Evolutionary conservation across 2,888 invertebrate genomes (phyloP).

Genomic region (Isotomurus palustris): DNA sequence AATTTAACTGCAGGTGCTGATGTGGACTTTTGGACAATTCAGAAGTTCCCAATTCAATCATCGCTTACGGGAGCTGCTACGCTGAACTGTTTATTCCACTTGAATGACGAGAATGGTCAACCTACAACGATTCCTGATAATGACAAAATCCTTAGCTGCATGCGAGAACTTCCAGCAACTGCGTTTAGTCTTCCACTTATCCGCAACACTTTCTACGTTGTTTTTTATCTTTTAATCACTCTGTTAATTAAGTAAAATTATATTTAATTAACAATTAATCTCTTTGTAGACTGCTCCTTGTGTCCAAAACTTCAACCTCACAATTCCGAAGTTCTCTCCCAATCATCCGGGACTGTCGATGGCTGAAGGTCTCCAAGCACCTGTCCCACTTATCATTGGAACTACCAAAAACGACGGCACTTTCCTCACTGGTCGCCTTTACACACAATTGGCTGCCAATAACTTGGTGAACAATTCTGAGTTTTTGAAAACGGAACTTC

Average conservation of each 20-base stretch:
- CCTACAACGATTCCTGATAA: too few relatives aligned
- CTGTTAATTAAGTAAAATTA: too few relatives aligned
- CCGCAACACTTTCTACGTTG: too few relatives aligned
- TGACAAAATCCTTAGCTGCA: neutral
- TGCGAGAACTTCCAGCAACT: constrained; percentile 12
- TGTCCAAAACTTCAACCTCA: constrained; percentile 6
- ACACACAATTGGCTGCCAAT: neutral
- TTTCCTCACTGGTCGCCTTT: constrained; percentile 9
- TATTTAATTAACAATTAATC: neutral
- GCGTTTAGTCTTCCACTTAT: too few relatives aligned
- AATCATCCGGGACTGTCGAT: neutral
- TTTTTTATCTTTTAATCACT: too few relatives aligned
- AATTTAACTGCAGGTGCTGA: constrained; percentile 5
- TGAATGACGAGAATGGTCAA: too few relatives aligned
- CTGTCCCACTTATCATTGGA: constrained; percentile 18
- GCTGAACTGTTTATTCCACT: too few relatives aligned
- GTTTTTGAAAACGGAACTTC: neutral
- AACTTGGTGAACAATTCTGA: neutral
- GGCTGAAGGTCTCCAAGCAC: neutral
- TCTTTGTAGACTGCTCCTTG: constrained; percentile 14
- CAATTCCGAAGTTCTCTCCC: constrained; percentile 11
- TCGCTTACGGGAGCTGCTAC: too few relatives aligned
- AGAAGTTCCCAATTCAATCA: too few relatives aligned
- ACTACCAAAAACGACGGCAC: constrained; percentile 12
- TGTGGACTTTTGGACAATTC: constrained; percentile 12